Base-by-base conservation (phyloP, 2,797 vertebrate species). In the Otolemur crassicaudatus region DNA sequence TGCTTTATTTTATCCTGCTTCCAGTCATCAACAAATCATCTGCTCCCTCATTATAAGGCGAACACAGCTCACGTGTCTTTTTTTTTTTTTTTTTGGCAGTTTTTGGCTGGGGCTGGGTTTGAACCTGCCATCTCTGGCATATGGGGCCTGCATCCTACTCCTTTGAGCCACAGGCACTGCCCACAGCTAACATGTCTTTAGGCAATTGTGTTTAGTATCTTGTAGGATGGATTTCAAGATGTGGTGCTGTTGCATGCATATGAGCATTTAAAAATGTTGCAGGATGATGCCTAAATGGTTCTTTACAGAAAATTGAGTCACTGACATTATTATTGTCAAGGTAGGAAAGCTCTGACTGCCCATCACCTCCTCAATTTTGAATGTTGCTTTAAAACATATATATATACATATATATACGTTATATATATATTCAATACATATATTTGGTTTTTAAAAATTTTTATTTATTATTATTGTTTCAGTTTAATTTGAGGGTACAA, bases 11-110 rank as follows among this genome's bases (percentile, higher is more conserved):
- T 37, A 23, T 27, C 14, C 0, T 61, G n/a, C 31, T n/a, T 87
- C 46, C 4, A 17, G 22, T 14, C 17, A 6, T 31, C 58, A 1
- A 0, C 10, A 7, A 2, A 17, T 46, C 2, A 13, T 29, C 43
- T 14, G 40, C 23, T 34, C 7, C 53, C 11, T 5, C 22, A 34
- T 49, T 25, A 17, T 2, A 25, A 19, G 23, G 29, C 25, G 25
- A 81, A 49, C 7, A 0, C 3, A 20, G 25, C 40, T 43, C 40
- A 43, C 6, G 6, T 43, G 40, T 43, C 40, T 40, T 40, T 40
- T 40, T 40, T 40, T 40, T 40, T 40, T 40, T 40, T 40, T 43
- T 43, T 43, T 43, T 43, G 40, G 40, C 40, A 43, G 40, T 43
- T 43, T 43, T 43, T 43, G 40, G 40, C 40, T 7, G 7, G 40